Evolutionary conservation across 2,113 vertebrate genomes (phyloP).

Genomic region (Cynocephalus volans): DNA sequence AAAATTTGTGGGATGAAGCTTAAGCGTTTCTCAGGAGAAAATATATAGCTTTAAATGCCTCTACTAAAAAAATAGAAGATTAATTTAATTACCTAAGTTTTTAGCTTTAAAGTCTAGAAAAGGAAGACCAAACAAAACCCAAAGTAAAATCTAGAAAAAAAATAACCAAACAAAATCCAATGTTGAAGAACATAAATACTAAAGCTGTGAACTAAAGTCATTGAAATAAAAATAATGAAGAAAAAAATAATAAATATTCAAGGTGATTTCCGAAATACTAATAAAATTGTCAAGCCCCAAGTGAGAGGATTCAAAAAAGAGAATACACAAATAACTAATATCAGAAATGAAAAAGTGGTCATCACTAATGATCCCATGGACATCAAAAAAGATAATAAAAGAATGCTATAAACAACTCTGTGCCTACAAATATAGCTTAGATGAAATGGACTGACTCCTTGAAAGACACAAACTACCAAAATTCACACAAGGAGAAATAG

Average conservation of each 20-base stretch:
- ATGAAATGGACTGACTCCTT: too few species aligned
- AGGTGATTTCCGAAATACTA: not conserved
- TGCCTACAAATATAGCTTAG: too few species aligned
- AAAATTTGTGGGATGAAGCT: not conserved
- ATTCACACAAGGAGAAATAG: not conserved
- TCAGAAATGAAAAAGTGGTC: not conserved
- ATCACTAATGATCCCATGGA: not conserved
- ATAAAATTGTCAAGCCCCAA: not conserved
- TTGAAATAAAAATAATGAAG: not conserved
- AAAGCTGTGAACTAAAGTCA: not conserved
- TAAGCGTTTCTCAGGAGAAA: too few species aligned
- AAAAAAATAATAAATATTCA: not conserved
- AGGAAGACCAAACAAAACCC: too few species aligned
- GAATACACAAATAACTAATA: not conserved
- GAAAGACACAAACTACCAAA: too few species aligned
- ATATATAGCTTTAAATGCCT: too few species aligned
- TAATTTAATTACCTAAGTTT: not conserved
- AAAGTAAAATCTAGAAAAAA: too few species aligned
- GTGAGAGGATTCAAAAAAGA: not conserved
- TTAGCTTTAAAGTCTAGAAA: too few species aligned
- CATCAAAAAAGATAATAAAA: not conserved
- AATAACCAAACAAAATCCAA: not conserved
- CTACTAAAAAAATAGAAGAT: not conserved
- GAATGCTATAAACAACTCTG: not conserved
- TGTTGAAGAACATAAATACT: not conserved